These are phyloP conservation scores for Lepus americanus DNA, from an alignment of 2,113 vertebrate genomes.

Conservation along the genomic window DNA sequence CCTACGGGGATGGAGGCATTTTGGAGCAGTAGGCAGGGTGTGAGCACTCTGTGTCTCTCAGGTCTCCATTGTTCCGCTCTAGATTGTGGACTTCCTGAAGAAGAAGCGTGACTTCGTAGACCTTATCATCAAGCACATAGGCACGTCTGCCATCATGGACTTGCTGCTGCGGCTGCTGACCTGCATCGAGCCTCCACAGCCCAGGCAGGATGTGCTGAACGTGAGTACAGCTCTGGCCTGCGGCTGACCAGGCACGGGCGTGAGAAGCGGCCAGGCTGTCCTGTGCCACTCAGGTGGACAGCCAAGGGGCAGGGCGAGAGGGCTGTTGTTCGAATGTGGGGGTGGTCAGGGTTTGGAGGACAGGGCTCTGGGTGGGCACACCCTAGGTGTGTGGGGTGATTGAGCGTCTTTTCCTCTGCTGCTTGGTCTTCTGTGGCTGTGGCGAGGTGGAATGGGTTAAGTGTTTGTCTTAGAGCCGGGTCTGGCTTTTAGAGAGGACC, in stretches of 20 bases:
- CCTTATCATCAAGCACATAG: conserved; percentile 98
- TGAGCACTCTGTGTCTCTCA: background rate
- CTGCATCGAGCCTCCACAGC: conserved; percentile 97
- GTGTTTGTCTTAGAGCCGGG: background rate
- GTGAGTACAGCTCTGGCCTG: conserved; percentile 87
- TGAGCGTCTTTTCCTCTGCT: background rate
- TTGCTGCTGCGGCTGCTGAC: conserved; percentile 97
- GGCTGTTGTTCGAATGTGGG: background rate
- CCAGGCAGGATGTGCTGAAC: conserved; percentile 96
- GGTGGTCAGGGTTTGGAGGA: background rate
- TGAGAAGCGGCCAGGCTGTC: background rate
- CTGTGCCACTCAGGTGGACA: background rate
- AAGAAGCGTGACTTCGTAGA: conserved; percentile 97
- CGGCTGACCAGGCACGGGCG: rapidly evolving
- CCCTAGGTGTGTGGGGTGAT: background rate
- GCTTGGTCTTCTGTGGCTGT: background rate
- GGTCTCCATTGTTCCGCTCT: conserved; percentile 57
- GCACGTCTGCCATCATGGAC: conserved; percentile 99
- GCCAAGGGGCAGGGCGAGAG: background rate
- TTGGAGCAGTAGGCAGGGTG: background rate
- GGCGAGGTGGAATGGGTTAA: background rate
- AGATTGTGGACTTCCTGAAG: conserved; percentile 98
- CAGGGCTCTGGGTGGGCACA: rapidly evolving
- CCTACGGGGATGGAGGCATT: background rate
- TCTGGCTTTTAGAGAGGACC: background rate